Conservation (phyloP, 2,113 vertebrate genomes). For the Myrmecophaga tridactyla region DNA sequence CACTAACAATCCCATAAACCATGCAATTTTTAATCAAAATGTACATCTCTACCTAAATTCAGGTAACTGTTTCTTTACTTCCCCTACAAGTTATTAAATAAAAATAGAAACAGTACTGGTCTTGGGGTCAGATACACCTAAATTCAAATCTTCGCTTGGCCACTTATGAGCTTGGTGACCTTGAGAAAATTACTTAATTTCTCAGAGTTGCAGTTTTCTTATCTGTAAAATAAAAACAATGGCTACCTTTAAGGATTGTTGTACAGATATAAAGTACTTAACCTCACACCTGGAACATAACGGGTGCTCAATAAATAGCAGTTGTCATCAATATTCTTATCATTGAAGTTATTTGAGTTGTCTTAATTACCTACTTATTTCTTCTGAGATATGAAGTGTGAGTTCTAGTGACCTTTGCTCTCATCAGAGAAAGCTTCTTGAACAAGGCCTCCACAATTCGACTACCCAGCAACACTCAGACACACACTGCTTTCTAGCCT, state of each 20-base stretch:
- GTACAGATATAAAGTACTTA: not conserved
- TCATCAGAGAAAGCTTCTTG: too few relatives aligned
- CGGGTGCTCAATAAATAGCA: slow-evolving; percentile 30
- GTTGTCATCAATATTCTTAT: slow-evolving; percentile 33
- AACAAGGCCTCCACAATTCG: not conserved
- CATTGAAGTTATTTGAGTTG: slow-evolving; percentile 21
- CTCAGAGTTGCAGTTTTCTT: slow-evolving; percentile 9
- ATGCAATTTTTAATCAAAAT: slow-evolving; percentile 43
- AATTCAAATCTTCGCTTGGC: slow-evolving; percentile 50
- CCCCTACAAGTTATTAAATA: slow-evolving; percentile 30
- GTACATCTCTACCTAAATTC: slow-evolving; percentile 28
- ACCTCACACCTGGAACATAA: not conserved
- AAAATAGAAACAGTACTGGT: slow-evolving; percentile 49
- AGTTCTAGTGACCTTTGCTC: too few relatives aligned
- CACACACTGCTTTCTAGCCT: not conserved
- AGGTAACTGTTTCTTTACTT: slow-evolving; percentile 1
- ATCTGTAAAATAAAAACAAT: slow-evolving; percentile 20
- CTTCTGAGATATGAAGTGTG: not conserved
- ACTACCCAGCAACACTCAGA: not conserved
- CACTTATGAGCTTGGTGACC: not conserved
- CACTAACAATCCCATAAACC: slow-evolving; percentile 1
- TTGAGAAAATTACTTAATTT: slow-evolving; percentile 54
- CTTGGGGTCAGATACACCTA: slow-evolving; percentile 33
- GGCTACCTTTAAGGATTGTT: not conserved
- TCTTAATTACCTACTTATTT: slow-evolving; percentile 53